A percentile compares a stretch with the other conserved stretches of the same genome.
These are phyloP conservation scores for Dryomyza anilis DNA, from an alignment of 2,888 invertebrate genomes.

Conservation along the genomic window DNA sequence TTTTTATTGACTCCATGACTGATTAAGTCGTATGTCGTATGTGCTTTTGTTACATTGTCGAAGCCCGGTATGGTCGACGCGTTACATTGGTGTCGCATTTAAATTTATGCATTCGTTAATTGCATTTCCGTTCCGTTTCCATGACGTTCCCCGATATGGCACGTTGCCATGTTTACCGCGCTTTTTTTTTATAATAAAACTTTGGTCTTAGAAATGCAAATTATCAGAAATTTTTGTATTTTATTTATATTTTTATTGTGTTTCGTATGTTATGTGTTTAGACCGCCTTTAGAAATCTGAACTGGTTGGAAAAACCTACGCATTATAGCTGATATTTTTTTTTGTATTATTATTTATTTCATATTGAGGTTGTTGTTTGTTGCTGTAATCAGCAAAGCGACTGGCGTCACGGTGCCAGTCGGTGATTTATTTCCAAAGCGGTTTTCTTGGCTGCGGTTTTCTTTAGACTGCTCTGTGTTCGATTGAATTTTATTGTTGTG, in stretches of 20 bases:
- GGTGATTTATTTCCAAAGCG: neutral
- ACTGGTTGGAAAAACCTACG: conserved; percentile 18
- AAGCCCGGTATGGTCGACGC: neutral
- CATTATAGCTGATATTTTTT: neutral
- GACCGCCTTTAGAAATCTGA: neutral
- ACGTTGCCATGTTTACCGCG: no score
- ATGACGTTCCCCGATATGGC: neutral
- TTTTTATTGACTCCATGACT: no score
- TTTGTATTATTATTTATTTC: neutral
- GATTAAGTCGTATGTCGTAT: no score
- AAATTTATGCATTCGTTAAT: neutral
- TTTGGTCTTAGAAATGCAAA: no score
- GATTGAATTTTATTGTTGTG: neutral
- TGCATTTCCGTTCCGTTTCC: conserved; percentile 14
- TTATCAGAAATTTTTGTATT: no score
- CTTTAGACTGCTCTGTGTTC: neutral
- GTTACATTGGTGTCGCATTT: neutral
- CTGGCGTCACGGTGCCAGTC: neutral
- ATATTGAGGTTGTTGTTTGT: neutral
- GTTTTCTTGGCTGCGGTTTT: neutral
- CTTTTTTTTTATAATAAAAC: no score
- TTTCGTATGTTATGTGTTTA: conserved; percentile 2
- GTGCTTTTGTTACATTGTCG: neutral
- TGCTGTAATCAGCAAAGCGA: neutral
- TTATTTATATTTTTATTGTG: neutral